phyloP scores from a whole-genome alignment of 2,113 vertebrate species.

The Thalassoma bifasciatum region DNA sequence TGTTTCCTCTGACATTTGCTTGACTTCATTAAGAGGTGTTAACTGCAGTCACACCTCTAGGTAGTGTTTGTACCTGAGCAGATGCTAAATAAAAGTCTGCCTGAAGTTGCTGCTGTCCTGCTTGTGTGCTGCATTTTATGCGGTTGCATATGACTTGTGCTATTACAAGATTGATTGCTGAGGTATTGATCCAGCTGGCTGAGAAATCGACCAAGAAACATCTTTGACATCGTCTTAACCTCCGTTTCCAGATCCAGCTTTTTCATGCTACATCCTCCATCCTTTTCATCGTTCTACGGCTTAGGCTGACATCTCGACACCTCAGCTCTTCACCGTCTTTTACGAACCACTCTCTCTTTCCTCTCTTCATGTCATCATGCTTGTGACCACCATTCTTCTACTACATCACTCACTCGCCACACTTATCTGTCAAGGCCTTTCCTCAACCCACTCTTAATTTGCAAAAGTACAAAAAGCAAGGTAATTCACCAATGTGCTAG shows the following conservation, averaged over 20 bases:
- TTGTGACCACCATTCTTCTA: constrained; percentile 30
- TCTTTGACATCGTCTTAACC: constrained; percentile 67
- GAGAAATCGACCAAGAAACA: constrained; percentile 58
- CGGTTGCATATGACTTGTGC: constrained; percentile 41
- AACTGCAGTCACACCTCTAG: constrained; percentile 15
- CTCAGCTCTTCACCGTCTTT: constrained; percentile 22
- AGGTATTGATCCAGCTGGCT: constrained; percentile 61
- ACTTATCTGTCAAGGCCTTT: constrained; percentile 26
- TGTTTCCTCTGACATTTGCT: constrained; percentile 36
- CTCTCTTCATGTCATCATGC: constrained; percentile 33
- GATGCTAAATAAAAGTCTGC: constrained; percentile 31
- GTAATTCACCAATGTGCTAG: too few species aligned
- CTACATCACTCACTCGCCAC: constrained; percentile 7
- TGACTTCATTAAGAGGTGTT: constrained; percentile 20
- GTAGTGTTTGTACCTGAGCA: constrained; percentile 8
- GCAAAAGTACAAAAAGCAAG: too few species aligned
- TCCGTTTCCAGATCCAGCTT: constrained; percentile 43
- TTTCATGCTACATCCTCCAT: constrained; percentile 33
- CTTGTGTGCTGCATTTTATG: neutral
- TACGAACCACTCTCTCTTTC: constrained; percentile 37
- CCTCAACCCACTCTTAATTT: neutral
- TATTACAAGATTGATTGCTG: constrained; percentile 56
- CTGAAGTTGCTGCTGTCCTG: constrained; percentile 18
- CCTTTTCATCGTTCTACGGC: constrained; percentile 43
- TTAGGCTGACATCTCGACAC: constrained; percentile 35